Percentiles rank a stretch among this genome's conserved stretches.
Conservation (phyloP, 2,888 invertebrate species). For the Xylocampa areola region DNA sequence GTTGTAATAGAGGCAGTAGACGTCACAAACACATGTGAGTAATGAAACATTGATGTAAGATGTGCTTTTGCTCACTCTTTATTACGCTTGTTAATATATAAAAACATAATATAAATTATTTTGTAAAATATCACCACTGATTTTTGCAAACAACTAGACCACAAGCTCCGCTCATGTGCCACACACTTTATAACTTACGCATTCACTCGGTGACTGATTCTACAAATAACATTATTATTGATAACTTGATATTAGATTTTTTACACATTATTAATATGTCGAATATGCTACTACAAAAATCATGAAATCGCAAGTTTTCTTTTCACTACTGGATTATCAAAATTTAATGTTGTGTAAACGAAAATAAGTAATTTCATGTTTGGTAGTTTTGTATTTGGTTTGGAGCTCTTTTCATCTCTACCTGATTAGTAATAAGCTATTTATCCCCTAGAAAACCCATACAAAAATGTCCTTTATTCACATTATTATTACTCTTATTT, state of each 20-base stretch:
- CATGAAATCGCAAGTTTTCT: conserved; percentile 34
- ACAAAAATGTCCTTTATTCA: conserved; percentile 59
- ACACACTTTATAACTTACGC: conserved; percentile 24
- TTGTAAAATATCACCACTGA: conserved; percentile 86
- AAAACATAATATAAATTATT: conserved; percentile 88
- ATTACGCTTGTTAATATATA: conserved; percentile 89
- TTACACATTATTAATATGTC: conserved; percentile 13
- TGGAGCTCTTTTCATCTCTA: conserved; percentile 26
- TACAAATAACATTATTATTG: neutral
- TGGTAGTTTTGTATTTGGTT: conserved; percentile 13
- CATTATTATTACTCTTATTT: conserved; percentile 36
- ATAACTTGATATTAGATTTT: conserved; percentile 6
- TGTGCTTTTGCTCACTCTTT: conserved; percentile 89
- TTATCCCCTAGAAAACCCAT: conserved; percentile 60
- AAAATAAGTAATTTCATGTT: conserved; percentile 37
- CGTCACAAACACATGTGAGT: conserved; percentile 54
- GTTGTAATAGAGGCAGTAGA: conserved; percentile 3
- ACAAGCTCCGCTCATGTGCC: conserved; percentile 61
- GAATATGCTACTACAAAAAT: conserved; percentile 13
- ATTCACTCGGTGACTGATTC: conserved; percentile 25
- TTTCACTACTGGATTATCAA: conserved; percentile 26
- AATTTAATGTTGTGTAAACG: conserved; percentile 18
- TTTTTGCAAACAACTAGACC: conserved; percentile 69
- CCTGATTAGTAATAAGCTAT: conserved; percentile 37
- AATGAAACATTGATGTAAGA: conserved; percentile 84